Base-by-base conservation (phyloP, 2,888 invertebrate genomes). In the Andrena haemorrhoa region DNA sequence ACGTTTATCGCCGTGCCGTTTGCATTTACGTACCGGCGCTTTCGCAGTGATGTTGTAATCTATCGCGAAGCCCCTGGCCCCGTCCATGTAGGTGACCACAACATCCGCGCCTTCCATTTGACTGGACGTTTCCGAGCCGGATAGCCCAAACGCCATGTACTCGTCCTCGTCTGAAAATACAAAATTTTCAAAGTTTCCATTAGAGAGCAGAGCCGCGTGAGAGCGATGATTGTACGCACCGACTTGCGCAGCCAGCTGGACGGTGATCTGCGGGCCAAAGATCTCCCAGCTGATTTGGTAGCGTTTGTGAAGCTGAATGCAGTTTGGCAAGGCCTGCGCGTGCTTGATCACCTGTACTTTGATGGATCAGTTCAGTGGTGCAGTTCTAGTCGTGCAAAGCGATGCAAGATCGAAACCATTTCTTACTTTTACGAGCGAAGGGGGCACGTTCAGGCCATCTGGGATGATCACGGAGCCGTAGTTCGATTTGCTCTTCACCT, bases 71-170 rank as follows among this genome's bases (percentile, higher is more conserved):
- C 97, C 98, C 85, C 97, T 95, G 76, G 95, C 95, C 1, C 95
- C 96, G 92, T 97, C 96, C 92, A 97, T 96, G 87, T 96, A 96
- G 5, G 96, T 97, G 47, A 98, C 95, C 0, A 97, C 97, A 49
- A 97, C 96, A 95, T 98, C 98, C 0, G 97, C 96, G 65, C 97
- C 98, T 89, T 97, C 94, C 98, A 98, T 98, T 94, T 96, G 95
- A 87, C 97, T 96, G 56, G 95, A 94, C 26, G 94, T 94, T 8
- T 94, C 94, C 0, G 96, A 96, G 66, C 98, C 98, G 31, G 98
- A 98, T 71, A 98, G 94, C 47, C 98, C 98, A 94, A 98, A 98
- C 16, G 98, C 96, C 96, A 98, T 97, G 94, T 98, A 98, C 89
- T 98, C 98, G 89, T 97, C 95, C 86, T 96, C 96, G 94, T 94